These are phyloP conservation scores for Micronisus gabar DNA, from an alignment of 2,113 vertebrate genomes.

Conservation along the genomic window DNA sequence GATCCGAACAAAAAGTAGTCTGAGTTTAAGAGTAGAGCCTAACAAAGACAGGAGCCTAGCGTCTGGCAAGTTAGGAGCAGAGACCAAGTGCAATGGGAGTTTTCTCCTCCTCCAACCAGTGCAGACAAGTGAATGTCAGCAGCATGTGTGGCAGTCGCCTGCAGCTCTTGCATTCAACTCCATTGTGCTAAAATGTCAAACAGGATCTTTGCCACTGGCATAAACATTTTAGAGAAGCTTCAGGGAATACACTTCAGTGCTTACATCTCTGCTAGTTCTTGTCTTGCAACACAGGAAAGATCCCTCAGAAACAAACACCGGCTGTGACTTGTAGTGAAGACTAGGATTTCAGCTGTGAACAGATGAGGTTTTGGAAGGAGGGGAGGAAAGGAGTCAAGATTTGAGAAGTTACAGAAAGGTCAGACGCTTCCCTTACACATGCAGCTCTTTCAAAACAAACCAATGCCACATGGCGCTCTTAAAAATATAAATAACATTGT, in stretches of 20 bases:
- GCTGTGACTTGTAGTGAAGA: not conserved
- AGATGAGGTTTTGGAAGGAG: not conserved
- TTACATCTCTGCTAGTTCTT: not conserved
- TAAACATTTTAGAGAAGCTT: slow-evolving; percentile 46
- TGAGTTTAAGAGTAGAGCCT: not conserved
- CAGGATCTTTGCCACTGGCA: slow-evolving; percentile 39
- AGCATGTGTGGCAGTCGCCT: not conserved
- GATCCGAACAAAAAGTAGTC: not conserved
- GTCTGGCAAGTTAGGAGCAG: not conserved
- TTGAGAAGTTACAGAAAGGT: slow-evolving; percentile 12
- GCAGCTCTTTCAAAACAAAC: not conserved
- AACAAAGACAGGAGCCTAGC: not conserved
- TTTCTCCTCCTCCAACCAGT: not conserved
- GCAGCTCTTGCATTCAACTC: not conserved
- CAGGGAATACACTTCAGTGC: slow-evolving; percentile 20
- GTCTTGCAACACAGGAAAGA: not conserved
- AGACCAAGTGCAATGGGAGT: not conserved
- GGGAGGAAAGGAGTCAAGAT: not conserved
- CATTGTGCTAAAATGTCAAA: slow-evolving; percentile 46
- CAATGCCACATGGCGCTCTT: not conserved
- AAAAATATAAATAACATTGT: not conserved
- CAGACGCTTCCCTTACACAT: not conserved
- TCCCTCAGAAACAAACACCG: slow-evolving; percentile 7
- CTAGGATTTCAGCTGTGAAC: not conserved
- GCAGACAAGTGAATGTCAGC: not conserved